Conservation (phyloP, 2,113 vertebrate genomes). For the Pyxicephalus adspersus region DNA sequence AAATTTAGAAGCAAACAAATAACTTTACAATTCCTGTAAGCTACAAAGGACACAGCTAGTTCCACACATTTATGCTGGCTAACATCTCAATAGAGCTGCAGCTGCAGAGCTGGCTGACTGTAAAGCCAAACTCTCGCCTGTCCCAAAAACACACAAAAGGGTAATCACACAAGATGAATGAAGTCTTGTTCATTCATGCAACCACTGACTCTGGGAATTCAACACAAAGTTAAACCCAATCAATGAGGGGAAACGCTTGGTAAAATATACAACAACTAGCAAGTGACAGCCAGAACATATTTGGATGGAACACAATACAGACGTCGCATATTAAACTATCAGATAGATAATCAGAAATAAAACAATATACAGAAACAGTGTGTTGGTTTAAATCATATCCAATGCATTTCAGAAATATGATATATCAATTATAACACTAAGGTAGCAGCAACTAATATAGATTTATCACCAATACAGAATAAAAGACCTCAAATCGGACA, state of each 20-base stretch:
- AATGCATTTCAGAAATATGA: too few species aligned
- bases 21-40: not conserved
- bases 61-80: not conserved
- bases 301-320: too few species aligned
- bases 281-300: too few species aligned
- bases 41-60: not conserved
- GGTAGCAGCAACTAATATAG: too few species aligned
- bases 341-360: too few species aligned
- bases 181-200: constrained; percentile 30
- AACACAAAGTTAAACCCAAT: not conserved
- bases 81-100: constrained; percentile 1
- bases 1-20: not conserved
- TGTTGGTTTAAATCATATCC: too few species aligned
- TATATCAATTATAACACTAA: too few species aligned
- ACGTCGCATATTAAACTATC: too few species aligned
- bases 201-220: not conserved
- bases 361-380: too few species aligned
- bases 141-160: constrained; percentile 12
- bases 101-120: constrained; percentile 6
- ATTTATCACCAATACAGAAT: too few species aligned
- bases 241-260: not conserved
- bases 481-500: too few species aligned
- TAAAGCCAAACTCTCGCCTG: not conserved
- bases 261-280: not conserved
- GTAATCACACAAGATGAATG: constrained; percentile 28